Percentiles rank a stretch among this genome's conserved stretches.
Evolutionary conservation across 1,140 invertebrate genomes (phyloP).

Genomic region (Drosophila mayri): DNA sequence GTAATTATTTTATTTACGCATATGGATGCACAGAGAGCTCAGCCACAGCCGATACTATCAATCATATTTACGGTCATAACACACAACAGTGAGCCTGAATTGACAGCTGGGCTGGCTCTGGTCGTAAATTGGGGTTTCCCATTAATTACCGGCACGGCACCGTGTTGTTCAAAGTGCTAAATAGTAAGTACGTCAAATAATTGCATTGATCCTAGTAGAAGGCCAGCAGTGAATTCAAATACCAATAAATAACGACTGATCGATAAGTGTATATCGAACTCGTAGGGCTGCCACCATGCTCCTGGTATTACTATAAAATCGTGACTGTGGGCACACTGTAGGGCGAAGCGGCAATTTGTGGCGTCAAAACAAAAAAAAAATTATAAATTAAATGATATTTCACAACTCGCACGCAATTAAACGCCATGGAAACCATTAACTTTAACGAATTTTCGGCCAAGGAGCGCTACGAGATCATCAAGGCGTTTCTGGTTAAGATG

Average conservation of each 20-base stretch:
- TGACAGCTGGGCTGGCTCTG: conserved; percentile 27
- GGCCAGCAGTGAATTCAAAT: not conserved
- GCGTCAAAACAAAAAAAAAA: conserved; percentile 50
- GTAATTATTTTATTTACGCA: conserved; percentile 54
- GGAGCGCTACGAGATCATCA: conserved; percentile 67
- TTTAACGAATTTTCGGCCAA: conserved; percentile 61
- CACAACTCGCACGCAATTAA: not conserved
- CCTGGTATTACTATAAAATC: not conserved
- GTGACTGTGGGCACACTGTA: conserved; percentile 2
- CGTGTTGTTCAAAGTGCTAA: not conserved
- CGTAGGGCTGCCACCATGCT: conserved; percentile 10
- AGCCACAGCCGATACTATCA: conserved; percentile 41
- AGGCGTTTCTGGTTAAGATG: conserved; percentile 62
- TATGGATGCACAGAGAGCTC: conserved; percentile 17
- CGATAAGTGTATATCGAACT: conserved; percentile 20
- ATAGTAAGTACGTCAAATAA: not conserved
- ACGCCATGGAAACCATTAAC: conserved; percentile 61
- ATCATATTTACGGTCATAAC: conserved; percentile 53
- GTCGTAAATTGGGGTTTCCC: conserved; percentile 20
- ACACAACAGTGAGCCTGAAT: conserved; percentile 6
- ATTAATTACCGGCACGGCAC: conserved; percentile 24
- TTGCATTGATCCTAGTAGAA: not conserved
- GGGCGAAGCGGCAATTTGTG: conserved; percentile 51
- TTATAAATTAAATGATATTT: not conserved
- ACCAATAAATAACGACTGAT: conserved; percentile 9